Percentiles rank a stretch among this genome's conserved stretches.
Evolutionary conservation across 2,797 vertebrate genomes (phyloP).

Genomic region (Podargus strigoides): DNA sequence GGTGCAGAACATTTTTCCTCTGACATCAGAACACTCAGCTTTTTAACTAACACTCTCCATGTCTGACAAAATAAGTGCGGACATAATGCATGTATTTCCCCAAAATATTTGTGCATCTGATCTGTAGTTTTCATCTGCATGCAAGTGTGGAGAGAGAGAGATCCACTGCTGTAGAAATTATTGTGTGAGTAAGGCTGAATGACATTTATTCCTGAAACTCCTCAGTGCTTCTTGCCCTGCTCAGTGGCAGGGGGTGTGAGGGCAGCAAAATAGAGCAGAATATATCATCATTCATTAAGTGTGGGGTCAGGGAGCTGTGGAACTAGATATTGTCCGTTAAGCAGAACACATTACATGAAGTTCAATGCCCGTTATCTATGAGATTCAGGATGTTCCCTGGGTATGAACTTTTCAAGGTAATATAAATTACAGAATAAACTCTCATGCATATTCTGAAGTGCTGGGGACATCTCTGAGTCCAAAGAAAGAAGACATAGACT

Average conservation of each 20-base stretch:
- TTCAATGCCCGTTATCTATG: not conserved
- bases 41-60: not conserved
- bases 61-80: not conserved
- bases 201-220: not conserved
- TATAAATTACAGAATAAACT: not conserved
- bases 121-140: not conserved
- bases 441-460: not conserved
- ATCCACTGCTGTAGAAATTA: not conserved
- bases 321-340: not conserved
- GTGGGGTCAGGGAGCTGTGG: not conserved
- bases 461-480: not conserved
- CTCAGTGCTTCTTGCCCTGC: not conserved
- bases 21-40: slow-evolving; percentile 2
- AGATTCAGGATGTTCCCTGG: not conserved
- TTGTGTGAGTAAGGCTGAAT: not conserved
- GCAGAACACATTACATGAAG: not conserved
- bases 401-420: not conserved
- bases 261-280: not conserved
- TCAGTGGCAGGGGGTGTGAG: not conserved
- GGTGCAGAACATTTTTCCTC: slow-evolving; percentile 29
- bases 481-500: not conserved
- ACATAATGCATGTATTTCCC: not conserved
- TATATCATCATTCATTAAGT: not conserved
- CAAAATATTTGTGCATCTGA: not conserved
- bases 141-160: not conserved